A percentile compares a stretch with the other conserved stretches of the same genome.
Conservation (phyloP, 2,888 invertebrate species). For the Asteroscopus sphinx region DNA sequence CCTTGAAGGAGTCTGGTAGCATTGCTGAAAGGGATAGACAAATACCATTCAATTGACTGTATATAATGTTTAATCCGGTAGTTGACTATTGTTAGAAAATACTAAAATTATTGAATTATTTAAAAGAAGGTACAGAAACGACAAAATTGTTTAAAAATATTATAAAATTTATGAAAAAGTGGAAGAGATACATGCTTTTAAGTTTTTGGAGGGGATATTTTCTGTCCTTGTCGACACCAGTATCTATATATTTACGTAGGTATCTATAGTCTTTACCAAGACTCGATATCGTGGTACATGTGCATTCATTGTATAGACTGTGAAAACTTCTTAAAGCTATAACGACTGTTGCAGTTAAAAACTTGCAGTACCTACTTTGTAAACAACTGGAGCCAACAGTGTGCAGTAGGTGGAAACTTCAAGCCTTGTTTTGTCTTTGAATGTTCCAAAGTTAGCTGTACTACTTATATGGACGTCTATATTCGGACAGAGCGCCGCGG, state of each 20-base stretch:
- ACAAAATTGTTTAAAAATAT: no score
- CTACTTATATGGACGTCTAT: constrained; percentile 2
- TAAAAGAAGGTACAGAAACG: no score
- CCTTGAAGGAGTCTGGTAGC: no score
- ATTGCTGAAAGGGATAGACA: no score
- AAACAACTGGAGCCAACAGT: constrained; percentile 4
- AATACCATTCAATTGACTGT: no score
- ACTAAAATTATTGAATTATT: no score
- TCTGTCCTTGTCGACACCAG: no score
- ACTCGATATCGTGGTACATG: background rate
- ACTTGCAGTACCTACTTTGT: constrained; percentile 1
- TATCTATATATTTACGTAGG: background rate
- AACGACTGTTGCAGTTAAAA: constrained; percentile 9
- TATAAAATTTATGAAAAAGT: no score
- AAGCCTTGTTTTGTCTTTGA: background rate
- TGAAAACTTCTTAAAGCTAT: background rate
- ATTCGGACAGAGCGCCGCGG: constrained; percentile 8
- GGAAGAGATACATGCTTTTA: no score
- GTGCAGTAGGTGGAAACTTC: background rate
- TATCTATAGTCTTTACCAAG: background rate
- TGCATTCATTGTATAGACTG: background rate
- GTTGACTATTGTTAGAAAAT: no score
- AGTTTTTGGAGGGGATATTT: no score
- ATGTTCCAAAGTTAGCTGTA: background rate
- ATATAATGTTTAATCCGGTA: no score